These are phyloP conservation scores for Mastacembelus armatus DNA, from an alignment of 2,797 vertebrate species.

Conservation along the genomic window DNA sequence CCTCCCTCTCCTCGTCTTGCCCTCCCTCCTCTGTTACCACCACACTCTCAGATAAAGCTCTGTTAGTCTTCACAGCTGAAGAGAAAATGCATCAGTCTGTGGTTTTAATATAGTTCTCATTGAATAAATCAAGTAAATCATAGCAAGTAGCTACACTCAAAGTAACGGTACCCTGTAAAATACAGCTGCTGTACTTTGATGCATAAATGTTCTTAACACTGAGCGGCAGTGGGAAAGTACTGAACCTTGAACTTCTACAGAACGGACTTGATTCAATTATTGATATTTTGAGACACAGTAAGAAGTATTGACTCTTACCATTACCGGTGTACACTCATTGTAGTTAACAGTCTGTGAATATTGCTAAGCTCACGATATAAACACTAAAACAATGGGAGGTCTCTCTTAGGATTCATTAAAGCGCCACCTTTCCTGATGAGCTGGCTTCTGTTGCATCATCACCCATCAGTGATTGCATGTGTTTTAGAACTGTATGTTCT, in stretches of 20 bases:
- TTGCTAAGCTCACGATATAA: conserved; percentile 34
- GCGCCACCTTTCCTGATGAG: conserved; percentile 70
- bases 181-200: background rate
- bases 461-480: conserved; percentile 51
- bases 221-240: background rate
- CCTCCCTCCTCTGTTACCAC: conserved; percentile 64
- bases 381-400: conserved; percentile 67
- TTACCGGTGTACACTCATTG: conserved; percentile 25
- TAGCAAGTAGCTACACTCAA: background rate
- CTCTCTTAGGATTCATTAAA: conserved; percentile 55
- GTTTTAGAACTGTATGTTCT: conserved; percentile 72
- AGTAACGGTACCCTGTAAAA: background rate
- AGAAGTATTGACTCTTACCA: conserved; percentile 10
- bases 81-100: conserved; percentile 46
- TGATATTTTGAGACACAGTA: conserved; percentile 9
- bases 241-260: conserved; percentile 1
- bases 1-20: conserved; percentile 67
- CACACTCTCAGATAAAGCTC: conserved; percentile 58
- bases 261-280: conserved; percentile 7
- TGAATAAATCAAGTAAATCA: conserved; percentile 38
- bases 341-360: conserved; percentile 49
- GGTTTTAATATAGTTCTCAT: conserved; percentile 47
- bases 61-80: conserved; percentile 38
- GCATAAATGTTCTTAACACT: background rate
- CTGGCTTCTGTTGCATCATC: conserved; percentile 75